Evolutionary conservation across 2,113 vertebrate species (phyloP), one percentile per base, ranked within the genome.

Genomic region (Nycticryphes semicollaris): DNA sequence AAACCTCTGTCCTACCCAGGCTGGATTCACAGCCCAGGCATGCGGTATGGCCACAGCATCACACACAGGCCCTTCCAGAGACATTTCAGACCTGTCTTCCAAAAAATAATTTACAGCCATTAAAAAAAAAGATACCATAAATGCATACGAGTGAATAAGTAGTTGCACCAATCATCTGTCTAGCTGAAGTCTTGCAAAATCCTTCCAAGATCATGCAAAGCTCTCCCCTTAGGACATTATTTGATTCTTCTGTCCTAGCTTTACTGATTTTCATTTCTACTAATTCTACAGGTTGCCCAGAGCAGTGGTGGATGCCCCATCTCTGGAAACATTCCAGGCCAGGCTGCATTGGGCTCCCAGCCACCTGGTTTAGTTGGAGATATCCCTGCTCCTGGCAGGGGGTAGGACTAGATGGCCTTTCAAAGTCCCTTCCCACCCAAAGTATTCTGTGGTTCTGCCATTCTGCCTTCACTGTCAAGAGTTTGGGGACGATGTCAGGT

Each of bases 21-120:
- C 37, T 10, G 57, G n/a, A 8, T 31, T 8, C 17, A 21, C 17
- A 3, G 13, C 18, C 48, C 41, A 6, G 31, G 24, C 1, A 1
- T 2, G 0, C 5, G 0, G 30, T 13, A 2, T 2, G 14, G 30
- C 30, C 8, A 2, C 39, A 31, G 14, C 12, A 9, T 20, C 6
- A 1, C 3, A 22, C 13, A 5, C 12, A 8, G 57, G 4, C 0
- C 6, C 19, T 41, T n/a, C 45, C 56, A n/a, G 25, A 37, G 31
- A 2, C 4, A 0, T 33, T 85, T 47, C 45, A 30, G 5, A 11
- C 5, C 9, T 3, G 27, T 14, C 20, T 12, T 68, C 10, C 12
- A n/a, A 54, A 84, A 63, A 20, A 27, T 0, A 0, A 0, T 39
- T 64, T 37, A 12, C 22, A 59, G 11, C 8, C 23, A 6, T 7